Evolutionary conservation across 2,113 vertebrate species (phyloP).

Genomic region (Ranitomeya variabilis): DNA sequence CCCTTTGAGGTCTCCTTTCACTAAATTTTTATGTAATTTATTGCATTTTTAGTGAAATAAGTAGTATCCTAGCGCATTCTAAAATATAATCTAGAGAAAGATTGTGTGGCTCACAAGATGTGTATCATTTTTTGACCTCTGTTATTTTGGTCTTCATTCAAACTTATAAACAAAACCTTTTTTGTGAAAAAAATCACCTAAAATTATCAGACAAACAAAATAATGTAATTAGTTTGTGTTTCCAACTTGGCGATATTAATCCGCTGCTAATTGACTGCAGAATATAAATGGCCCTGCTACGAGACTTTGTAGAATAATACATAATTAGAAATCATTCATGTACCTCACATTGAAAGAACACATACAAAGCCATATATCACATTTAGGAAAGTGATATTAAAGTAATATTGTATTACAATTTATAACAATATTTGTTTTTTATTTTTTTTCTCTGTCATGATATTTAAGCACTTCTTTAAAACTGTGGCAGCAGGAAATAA

Average conservation of each 20-base stretch:
- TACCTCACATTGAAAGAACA: not conserved
- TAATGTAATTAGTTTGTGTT: slow-evolving; percentile 7
- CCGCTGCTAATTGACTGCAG: slow-evolving; percentile 14
- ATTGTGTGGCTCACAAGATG: not conserved
- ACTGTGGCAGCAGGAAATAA: not conserved
- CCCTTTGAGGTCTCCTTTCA: not conserved
- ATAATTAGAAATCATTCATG: not conserved
- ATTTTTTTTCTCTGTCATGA: not conserved
- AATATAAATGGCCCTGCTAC: slow-evolving; percentile 15
- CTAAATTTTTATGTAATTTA: not conserved
- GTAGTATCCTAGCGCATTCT: not conserved
- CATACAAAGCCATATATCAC: not conserved
- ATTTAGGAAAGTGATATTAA: not conserved
- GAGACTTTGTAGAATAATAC: slow-evolving; percentile 1
- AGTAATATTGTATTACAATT: not conserved
- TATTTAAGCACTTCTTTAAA: not conserved
- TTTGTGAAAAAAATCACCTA: not conserved
- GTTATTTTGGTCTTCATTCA: not conserved
- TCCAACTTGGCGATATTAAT: slow-evolving; percentile 16
- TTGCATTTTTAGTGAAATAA: not conserved
- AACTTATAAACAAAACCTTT: not conserved
- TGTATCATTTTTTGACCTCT: not conserved
- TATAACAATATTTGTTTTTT: not conserved
- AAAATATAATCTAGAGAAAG: not conserved
- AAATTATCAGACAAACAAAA: slow-evolving; percentile 9